Evolutionary conservation across 1,140 invertebrate species (phyloP).

Genomic region (Lordiphosa mommai): DNA sequence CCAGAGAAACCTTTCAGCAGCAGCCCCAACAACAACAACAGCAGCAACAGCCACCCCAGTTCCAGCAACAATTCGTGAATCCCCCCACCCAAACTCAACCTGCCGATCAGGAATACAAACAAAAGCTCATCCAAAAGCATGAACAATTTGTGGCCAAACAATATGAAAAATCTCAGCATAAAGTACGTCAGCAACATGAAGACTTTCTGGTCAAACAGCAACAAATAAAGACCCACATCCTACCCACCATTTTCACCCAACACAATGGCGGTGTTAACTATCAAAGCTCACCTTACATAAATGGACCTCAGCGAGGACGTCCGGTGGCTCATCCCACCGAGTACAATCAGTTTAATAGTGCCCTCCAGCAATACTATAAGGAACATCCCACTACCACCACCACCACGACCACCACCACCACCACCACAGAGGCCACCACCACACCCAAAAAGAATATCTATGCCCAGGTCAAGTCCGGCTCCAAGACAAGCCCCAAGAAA

Average conservation of each 20-base stretch:
- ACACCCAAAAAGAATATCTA: constrained; percentile 63
- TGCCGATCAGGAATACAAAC: constrained; percentile 82
- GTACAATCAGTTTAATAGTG: constrained; percentile 77
- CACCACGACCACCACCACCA: constrained; percentile 79
- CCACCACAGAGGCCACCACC: constrained; percentile 73
- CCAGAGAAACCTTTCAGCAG: constrained; percentile 60
- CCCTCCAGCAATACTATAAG: constrained; percentile 80
- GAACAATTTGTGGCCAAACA: constrained; percentile 86
- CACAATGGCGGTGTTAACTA: constrained; percentile 64
- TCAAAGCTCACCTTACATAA: constrained; percentile 60
- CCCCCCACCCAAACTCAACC: constrained; percentile 79
- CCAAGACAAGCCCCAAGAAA: constrained; percentile 67
- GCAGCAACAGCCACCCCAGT: constrained; percentile 77
- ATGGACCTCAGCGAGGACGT: constrained; percentile 50
- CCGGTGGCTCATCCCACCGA: constrained; percentile 79
- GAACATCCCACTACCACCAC: constrained; percentile 81
- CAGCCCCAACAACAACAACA: constrained; percentile 79
- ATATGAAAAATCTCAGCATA: constrained; percentile 85
- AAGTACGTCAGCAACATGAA: constrained; percentile 84
- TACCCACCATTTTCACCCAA: constrained; percentile 64
- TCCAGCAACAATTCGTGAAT: constrained; percentile 80
- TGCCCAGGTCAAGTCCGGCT: constrained; percentile 60
- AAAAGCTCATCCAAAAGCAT: constrained; percentile 85
- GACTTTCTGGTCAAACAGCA: constrained; percentile 84
- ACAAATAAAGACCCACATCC: constrained; percentile 81